Conservation (phyloP, 2,888 invertebrate genomes). For the Apamea epomidion region DNA sequence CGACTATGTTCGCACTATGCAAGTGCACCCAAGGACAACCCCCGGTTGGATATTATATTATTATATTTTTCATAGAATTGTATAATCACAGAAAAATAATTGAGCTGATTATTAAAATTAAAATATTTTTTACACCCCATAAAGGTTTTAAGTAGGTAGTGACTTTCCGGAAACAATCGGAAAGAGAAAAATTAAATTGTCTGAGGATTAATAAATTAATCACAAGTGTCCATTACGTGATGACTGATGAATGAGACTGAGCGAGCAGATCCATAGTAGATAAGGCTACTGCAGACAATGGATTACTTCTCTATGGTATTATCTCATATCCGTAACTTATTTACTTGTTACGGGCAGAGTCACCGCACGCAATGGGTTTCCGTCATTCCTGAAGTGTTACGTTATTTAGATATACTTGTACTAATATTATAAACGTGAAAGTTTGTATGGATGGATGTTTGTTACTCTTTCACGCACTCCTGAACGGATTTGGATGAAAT, state of each 20-base stretch:
- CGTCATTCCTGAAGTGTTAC: constrained; percentile 18
- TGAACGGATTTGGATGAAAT: too few species aligned
- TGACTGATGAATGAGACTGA: constrained; percentile 14
- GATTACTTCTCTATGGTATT: constrained; percentile 5
- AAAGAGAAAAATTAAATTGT: not conserved
- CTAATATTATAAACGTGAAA: too few species aligned
- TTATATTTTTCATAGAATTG: too few species aligned
- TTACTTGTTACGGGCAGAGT: constrained; percentile 19
- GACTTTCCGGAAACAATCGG: too few species aligned
- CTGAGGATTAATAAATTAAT: not conserved
- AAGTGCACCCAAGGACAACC: too few species aligned
- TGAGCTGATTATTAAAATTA: too few species aligned
- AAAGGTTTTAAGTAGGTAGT: not conserved
- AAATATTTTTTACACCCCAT: not conserved
- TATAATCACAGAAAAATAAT: too few species aligned
- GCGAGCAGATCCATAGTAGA: constrained; percentile 19
- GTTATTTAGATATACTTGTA: too few species aligned
- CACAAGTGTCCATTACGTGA: constrained; percentile 22
- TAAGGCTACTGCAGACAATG: constrained; percentile 31
- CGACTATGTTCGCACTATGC: too few species aligned
- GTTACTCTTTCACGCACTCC: too few species aligned
- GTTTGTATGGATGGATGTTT: too few species aligned
- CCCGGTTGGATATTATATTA: too few species aligned
- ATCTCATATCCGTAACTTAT: constrained; percentile 50
- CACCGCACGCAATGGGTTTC: constrained; percentile 23